Conservation (phyloP, 1,140 invertebrate genomes). For the Hetaerina americana region DNA sequence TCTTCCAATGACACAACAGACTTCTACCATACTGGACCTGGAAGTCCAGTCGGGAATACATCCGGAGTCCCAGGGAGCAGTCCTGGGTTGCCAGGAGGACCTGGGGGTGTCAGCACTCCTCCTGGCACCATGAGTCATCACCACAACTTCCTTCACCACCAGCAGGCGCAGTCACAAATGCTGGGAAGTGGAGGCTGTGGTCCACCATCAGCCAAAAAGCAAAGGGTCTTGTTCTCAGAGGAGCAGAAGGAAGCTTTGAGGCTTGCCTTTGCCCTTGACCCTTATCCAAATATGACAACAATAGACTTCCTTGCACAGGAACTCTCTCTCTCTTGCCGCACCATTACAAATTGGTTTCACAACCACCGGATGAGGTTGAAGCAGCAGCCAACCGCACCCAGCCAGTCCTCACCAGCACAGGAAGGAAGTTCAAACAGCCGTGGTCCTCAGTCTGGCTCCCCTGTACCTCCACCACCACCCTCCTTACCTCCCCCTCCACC, state of each 20-base stretch:
- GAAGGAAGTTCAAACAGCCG: slow-evolving; percentile 36
- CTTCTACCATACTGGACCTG: slow-evolving; percentile 70
- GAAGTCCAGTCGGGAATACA: slow-evolving; percentile 20
- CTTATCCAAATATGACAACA: slow-evolving; percentile 88
- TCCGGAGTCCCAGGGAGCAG: neutral
- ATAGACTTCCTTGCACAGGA: slow-evolving; percentile 91
- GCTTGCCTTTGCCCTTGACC: slow-evolving; percentile 85
- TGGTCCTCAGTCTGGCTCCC: neutral
- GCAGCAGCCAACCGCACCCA: slow-evolving; percentile 57
- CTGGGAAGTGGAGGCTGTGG: slow-evolving; percentile 22
- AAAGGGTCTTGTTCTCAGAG: slow-evolving; percentile 89
- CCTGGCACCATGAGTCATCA: neutral
- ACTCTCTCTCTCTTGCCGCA: slow-evolving; percentile 81
- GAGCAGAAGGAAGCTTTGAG: slow-evolving; percentile 95
- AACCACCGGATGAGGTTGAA: slow-evolving; percentile 98
- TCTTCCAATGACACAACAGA: slow-evolving; percentile 79
- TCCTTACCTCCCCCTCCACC: slow-evolving; percentile 49
- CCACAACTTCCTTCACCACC: neutral
- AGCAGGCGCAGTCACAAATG: slow-evolving; percentile 18
- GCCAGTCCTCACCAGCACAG: slow-evolving; percentile 35
- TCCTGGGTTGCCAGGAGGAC: neutral
- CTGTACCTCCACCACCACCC: slow-evolving; percentile 46
- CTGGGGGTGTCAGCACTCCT: neutral
- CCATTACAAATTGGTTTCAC: slow-evolving; percentile 99
- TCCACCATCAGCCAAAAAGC: slow-evolving; percentile 72